Conservation (phyloP, 1,140 invertebrate species). For the Magallana angulata region DNA sequence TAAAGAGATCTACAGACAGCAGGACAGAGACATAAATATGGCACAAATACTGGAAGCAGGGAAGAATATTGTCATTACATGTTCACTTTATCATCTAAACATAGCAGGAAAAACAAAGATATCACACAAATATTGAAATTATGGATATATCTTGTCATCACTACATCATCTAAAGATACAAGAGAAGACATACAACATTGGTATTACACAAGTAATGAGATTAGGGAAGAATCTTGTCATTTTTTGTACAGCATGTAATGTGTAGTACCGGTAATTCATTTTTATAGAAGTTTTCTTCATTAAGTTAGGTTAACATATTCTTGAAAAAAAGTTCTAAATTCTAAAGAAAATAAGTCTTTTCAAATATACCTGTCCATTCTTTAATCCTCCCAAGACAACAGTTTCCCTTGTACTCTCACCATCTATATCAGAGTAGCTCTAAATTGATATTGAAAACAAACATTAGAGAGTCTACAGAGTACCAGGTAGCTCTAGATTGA, state of each 20-base stretch:
- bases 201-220: neutral
- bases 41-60: no score
- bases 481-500: neutral
- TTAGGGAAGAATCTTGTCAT: neutral
- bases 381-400: constrained; percentile 54
- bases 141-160: neutral
- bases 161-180: neutral
- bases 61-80: no score
- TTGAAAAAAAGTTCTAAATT: neutral
- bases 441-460: neutral
- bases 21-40: no score
- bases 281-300: neutral
- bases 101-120: neutral
- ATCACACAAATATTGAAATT: neutral
- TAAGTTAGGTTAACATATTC: neutral
- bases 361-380: constrained; percentile 56
- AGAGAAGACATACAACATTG: no score
- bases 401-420: constrained; percentile 43
- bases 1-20: constrained; percentile 50
- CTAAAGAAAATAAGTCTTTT: neutral
- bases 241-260: no score
- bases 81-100: neutral
- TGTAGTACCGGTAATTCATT: neutral
- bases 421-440: constrained; percentile 39
- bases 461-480: no score